Conservation (phyloP, 2,888 invertebrate genomes). For the Aphodius sticticus region DNA sequence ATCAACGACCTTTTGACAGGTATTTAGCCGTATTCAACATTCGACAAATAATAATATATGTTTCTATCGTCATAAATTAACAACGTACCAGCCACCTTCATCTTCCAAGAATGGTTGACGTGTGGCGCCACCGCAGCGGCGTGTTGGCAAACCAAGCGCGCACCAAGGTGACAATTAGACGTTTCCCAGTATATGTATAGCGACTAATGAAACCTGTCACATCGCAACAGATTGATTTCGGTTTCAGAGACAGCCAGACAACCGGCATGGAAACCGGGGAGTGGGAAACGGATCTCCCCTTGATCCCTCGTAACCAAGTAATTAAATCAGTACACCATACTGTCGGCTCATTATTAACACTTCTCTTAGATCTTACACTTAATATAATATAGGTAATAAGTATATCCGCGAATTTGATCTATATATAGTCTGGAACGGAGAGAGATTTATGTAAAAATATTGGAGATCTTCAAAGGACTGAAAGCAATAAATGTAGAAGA, state of each 20-base stretch:
- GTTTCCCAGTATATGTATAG: not conserved
- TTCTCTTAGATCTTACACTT: not conserved
- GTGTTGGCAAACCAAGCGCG: not conserved
- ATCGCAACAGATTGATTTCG: slow-evolving; percentile 4
- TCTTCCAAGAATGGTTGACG: not conserved
- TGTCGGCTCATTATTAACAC: not conserved
- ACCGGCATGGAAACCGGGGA: not conserved
- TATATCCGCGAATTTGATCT: no score
- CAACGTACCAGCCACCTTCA: no score
- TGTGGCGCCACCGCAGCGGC: not conserved
- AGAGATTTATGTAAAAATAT: no score
- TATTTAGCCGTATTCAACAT: no score
- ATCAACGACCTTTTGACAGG: no score
- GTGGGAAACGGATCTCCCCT: not conserved
- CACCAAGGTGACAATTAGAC: not conserved
- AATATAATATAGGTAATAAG: not conserved
- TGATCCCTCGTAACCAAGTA: not conserved
- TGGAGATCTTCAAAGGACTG: no score
- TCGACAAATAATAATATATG: no score
- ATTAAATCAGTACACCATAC: not conserved
- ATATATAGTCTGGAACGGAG: no score
- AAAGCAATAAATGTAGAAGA: no score
- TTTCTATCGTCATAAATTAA: no score
- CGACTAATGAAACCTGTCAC: not conserved
- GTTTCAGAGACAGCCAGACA: not conserved